Evolutionary conservation across 2,888 invertebrate species (phyloP).

Genomic region (Amblyjoppa fuscipennis): DNA sequence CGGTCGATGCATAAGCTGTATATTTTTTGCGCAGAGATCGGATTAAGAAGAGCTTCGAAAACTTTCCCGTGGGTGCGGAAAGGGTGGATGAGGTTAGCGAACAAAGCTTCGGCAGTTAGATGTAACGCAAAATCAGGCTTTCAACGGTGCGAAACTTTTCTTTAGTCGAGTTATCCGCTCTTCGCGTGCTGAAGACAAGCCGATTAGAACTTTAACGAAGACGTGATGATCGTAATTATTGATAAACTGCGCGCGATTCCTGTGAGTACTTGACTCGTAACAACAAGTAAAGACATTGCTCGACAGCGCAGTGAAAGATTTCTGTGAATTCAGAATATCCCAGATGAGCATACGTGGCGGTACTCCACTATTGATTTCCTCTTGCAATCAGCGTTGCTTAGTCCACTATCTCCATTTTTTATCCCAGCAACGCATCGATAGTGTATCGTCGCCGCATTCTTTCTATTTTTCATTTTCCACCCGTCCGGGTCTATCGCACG

Average conservation of each 20-base stretch:
- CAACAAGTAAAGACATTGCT: slow-evolving; percentile 7
- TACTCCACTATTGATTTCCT: not conserved
- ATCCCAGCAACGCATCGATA: slow-evolving; percentile 42
- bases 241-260: slow-evolving; percentile 7
- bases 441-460: slow-evolving; percentile 16
- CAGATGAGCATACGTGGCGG: not conserved
- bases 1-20: not conserved
- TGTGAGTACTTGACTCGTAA: not conserved
- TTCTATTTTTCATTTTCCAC: not conserved
- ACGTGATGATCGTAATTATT: slow-evolving; percentile 11
- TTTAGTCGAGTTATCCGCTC: not conserved
- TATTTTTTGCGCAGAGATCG: not conserved
- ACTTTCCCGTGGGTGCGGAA: not conserved
- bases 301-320: not conserved
- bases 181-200: not conserved
- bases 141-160: not conserved
- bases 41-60: slow-evolving; percentile 2
- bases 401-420: slow-evolving; percentile 21
- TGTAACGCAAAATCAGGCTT: not conserved
- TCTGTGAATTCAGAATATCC: slow-evolving; percentile 12
- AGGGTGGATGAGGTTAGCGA: slow-evolving; percentile 13
- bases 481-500: not conserved
- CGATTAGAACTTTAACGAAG: not conserved
- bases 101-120: slow-evolving; percentile 21
- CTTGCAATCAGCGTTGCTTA: slow-evolving; percentile 33